Percentiles rank a stretch among this genome's conserved stretches.
phyloP scores from a whole-genome alignment of 2,113 vertebrate genomes.

The Dipodomys merriami region DNA sequence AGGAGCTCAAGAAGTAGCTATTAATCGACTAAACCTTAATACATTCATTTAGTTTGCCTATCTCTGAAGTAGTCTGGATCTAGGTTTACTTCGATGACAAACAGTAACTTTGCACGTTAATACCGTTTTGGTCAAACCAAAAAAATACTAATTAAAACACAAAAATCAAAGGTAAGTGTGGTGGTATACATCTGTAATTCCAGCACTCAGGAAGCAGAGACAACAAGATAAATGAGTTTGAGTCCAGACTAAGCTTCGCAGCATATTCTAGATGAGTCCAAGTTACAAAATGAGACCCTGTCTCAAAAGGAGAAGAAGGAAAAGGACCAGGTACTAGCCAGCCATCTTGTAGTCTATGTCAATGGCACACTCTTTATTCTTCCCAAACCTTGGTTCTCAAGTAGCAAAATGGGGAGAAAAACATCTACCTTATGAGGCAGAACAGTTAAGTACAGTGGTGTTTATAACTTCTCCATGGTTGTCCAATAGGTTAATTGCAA shows the following conservation, averaged over 20 bases:
- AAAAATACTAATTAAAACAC: neutral
- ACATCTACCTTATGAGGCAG: neutral
- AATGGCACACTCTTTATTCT: neutral
- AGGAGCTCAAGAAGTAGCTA: neutral
- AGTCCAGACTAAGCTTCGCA: no score
- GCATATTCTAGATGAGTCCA: no score
- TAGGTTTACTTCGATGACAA: neutral
- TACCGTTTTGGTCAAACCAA: neutral
- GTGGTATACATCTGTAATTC: no score
- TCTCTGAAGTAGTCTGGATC: neutral
- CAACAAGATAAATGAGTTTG: no score
- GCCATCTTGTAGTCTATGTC: neutral
- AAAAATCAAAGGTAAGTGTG: neutral
- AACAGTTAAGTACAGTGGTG: neutral
- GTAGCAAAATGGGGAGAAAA: neutral
- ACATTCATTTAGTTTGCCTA: neutral
- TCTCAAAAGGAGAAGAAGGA: no score
- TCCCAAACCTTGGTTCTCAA: neutral
- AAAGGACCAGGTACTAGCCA: neutral
- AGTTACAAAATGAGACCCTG: no score
- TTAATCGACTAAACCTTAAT: neutral
- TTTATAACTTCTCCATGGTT: neutral
- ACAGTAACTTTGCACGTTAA: neutral
- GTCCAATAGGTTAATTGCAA: neutral
- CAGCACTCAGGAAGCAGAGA: no score